phyloP scores from a whole-genome alignment of 2,797 vertebrate species.

The Choloepus didactylus region DNA sequence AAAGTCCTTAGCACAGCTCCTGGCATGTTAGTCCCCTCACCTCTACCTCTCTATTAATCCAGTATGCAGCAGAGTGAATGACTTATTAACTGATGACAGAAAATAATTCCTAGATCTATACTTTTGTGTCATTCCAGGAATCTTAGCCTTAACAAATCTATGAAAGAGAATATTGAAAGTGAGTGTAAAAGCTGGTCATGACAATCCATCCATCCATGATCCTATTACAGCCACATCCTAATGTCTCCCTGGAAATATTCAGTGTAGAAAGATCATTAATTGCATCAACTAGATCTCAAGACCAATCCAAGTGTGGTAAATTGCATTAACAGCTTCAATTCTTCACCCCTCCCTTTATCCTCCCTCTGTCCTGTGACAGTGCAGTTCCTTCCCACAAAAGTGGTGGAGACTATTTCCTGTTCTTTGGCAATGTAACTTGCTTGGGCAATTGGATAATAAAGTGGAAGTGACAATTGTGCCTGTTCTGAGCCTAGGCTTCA shows the following conservation, averaged over 20 bases:
- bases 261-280: background rate
- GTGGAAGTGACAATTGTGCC: rapidly evolving
- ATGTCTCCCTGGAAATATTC: background rate
- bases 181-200: rapidly evolving
- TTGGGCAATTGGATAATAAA: background rate
- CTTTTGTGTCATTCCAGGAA: background rate
- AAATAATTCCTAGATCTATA: background rate
- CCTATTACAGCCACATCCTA: rapidly evolving
- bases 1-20: too few species aligned
- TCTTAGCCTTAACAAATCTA: background rate
- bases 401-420: rapidly evolving
- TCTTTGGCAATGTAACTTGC: background rate
- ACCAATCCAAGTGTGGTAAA: too few species aligned
- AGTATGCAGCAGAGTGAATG: rapidly evolving
- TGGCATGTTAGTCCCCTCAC: background rate
- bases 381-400: background rate
- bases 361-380: rapidly evolving
- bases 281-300: rapidly evolving
- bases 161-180: too few species aligned
- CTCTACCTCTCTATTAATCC: background rate
- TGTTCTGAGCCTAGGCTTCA: background rate
- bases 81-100: too few species aligned
- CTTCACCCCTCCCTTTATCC: background rate
- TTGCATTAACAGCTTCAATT: rapidly evolving
- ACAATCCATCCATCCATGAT: too few species aligned